These are phyloP conservation scores for Pachyuromys duprasi DNA, from an alignment of 2,797 vertebrate species.

Conservation along the genomic window DNA sequence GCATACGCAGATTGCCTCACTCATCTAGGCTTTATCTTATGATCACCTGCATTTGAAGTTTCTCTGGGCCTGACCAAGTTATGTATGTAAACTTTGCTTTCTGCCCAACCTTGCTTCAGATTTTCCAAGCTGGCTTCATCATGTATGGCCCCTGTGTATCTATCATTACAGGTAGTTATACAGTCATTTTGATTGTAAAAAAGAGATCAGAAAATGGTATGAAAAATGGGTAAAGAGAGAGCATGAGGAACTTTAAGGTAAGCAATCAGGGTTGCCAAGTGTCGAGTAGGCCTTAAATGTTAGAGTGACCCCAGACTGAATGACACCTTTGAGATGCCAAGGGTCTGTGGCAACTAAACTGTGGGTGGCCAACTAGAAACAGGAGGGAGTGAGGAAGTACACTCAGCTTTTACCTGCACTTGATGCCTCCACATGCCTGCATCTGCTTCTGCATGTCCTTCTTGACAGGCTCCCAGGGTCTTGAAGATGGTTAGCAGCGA, in stretches of 20 bases:
- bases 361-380: not conserved
- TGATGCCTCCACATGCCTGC: slow-evolving; percentile 6
- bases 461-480: not conserved
- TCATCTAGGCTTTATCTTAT: not conserved
- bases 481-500: not conserved
- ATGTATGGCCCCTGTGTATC: not conserved
- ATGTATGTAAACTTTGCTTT: not conserved
- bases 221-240: not conserved
- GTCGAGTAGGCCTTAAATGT: not conserved
- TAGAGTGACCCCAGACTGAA: not conserved
- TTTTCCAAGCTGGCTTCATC: not conserved
- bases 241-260: not conserved
- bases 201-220: slow-evolving; percentile 19
- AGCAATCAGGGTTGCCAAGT: not conserved
- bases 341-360: not conserved
- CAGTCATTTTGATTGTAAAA: not conserved
- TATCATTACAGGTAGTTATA: not conserved
- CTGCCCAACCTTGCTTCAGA: not conserved
- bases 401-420: not conserved
- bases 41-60: not conserved
- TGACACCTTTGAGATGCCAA: not conserved
- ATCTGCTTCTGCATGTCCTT: slow-evolving; percentile 46
- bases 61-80: not conserved
- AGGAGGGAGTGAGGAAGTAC: not conserved
- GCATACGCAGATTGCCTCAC: not conserved